Base-by-base conservation (phyloP, 2,888 invertebrate species). In the Cabera pusaria region DNA sequence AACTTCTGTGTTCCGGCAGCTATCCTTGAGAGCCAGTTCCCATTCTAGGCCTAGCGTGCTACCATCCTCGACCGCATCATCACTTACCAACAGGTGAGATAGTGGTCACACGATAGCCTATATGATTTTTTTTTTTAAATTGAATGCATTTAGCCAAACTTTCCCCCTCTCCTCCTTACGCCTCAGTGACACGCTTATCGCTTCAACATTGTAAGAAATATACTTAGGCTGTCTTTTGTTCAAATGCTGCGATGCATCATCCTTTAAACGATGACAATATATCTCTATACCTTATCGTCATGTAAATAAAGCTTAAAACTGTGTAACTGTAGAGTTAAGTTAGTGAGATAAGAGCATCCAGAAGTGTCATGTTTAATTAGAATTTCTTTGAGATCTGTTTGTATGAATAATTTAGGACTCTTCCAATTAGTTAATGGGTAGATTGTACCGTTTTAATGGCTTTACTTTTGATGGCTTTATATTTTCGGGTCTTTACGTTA, bases 381-480 rank as follows among this genome's bases (percentile, higher is more conserved):
- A 75, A 75, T 70, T 67, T 42, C 25, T 42, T 58, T 54, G 60
- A 67, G 66, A 69, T 70, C 65, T 76, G 71, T 74, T 22, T 31
- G 6, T 56, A 56, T 59, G 67, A 56, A 68, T 77, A 69, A 75
- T 61, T 57, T 49, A 56, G 50, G 48, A 6, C n/a, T 16, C 57
- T 63, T 65, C 71, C 79, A 72, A 82, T 83, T 81, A 77, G 67
- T 77, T 75, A 67, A 79, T 76, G 74, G 72, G 69, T 66, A 70
- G 68, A 68, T 78, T 73, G 75, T 71, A 68, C 56, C 58, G 17
- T 77, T 80, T 82, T 84, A 83, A 83, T 71, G 81, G 82, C 78
- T 53, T 55, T n/a, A 49, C 53, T 56, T 53, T 51, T 49, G 40
- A 54, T 39, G 53, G 54, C 47, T 56, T 55, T 29, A 34, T 44